A percentile compares a stretch with the other conserved stretches of the same genome.
These are phyloP conservation scores for Pseudochaenichthys georgianus DNA, from an alignment of 2,797 vertebrate genomes.

Conservation along the genomic window DNA sequence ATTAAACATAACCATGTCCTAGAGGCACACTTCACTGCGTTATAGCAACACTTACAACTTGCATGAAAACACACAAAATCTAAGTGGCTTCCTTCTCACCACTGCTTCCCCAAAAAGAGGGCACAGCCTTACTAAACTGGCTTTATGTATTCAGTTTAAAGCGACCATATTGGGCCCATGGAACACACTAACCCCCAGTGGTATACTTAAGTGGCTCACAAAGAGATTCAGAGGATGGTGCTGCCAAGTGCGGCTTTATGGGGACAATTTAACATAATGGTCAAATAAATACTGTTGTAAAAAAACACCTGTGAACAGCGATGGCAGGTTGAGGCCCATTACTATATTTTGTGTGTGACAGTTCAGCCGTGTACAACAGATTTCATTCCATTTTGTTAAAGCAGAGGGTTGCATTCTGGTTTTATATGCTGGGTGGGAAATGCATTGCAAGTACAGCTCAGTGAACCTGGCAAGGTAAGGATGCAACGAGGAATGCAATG, in stretches of 20 bases:
- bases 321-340: conserved; percentile 72
- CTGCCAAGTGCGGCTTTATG: conserved; percentile 84
- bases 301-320: conserved; percentile 80
- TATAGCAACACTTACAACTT: conserved; percentile 33
- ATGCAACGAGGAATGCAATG: conserved; percentile 28
- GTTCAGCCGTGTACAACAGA: conserved; percentile 67
- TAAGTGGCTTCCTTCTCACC: conserved; percentile 29
- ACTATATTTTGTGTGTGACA: conserved; percentile 77
- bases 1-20: conserved; percentile 30
- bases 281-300: conserved; percentile 86
- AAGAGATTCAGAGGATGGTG: conserved; percentile 79
- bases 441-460: conserved; percentile 29
- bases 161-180: conserved; percentile 75
- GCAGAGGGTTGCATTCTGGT: conserved; percentile 50
- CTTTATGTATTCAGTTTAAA: conserved; percentile 80
- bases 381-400: conserved; percentile 69
- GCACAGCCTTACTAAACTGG: conserved; percentile 62
- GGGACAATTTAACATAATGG: conserved; percentile 87
- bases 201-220: conserved; percentile 82
- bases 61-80: conserved; percentile 38
- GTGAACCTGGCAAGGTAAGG: conserved; percentile 21
- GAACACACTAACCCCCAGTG: conserved; percentile 78
- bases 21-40: conserved; percentile 25
- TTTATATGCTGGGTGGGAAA: conserved; percentile 51
- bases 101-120: conserved; percentile 35